Percentiles rank a stretch among this genome's conserved stretches.
Conservation (phyloP, 1,140 invertebrate genomes). For the Bombus haemorrhoidalis region DNA sequence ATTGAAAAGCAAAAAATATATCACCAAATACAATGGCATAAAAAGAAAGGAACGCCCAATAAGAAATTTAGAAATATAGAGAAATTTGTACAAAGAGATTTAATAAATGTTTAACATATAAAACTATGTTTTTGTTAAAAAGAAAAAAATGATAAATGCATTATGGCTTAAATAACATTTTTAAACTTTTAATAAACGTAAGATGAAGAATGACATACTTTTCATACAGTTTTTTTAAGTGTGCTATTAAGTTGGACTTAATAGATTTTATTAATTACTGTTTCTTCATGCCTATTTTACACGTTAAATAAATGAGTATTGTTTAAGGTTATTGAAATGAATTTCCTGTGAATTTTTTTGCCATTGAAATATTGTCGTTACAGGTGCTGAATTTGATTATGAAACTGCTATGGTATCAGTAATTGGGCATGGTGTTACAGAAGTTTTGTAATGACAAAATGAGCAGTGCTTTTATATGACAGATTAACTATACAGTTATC, state of each 20-base stretch:
- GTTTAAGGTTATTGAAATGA: constrained; percentile 53
- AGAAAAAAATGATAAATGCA: constrained; percentile 31
- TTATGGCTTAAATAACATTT: constrained; percentile 32
- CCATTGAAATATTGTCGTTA: constrained; percentile 66
- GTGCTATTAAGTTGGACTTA: constrained; percentile 59
- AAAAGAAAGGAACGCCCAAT: constrained; percentile 14
- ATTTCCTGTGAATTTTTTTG: constrained; percentile 50
- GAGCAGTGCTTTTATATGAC: constrained; percentile 62
- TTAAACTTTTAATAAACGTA: constrained; percentile 43
- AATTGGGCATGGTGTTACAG: constrained; percentile 56
- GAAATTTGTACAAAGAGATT: constrained; percentile 54
- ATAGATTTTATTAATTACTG: constrained; percentile 65
- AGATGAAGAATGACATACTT: constrained; percentile 45
- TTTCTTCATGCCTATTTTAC: constrained; percentile 72
- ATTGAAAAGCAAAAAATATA: background rate
- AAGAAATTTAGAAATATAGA: constrained; percentile 42
- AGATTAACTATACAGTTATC: constrained; percentile 69
- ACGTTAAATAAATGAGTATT: constrained; percentile 70
- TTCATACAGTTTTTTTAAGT: constrained; percentile 55
- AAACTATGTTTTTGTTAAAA: constrained; percentile 18
- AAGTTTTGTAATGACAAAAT: constrained; percentile 67
- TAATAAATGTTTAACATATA: constrained; percentile 34
- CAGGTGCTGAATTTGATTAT: constrained; percentile 59
- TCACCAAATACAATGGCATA: constrained; percentile 30
- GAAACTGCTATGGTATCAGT: constrained; percentile 64